Evolutionary conservation across 2,113 vertebrate genomes (phyloP).

Genomic region (Osmerus mordax): DNA sequence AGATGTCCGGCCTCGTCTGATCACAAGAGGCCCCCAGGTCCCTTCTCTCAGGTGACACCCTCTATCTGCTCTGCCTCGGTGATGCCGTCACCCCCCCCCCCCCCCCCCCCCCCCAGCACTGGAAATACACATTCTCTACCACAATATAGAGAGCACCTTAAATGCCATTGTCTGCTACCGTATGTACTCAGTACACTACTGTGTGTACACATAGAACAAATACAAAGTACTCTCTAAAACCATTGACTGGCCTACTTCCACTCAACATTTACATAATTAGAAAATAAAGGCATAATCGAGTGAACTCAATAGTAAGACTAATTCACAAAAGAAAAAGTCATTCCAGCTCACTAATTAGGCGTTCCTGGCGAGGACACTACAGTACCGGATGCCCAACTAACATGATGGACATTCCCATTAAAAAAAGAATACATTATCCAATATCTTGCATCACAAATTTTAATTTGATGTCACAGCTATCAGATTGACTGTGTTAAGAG

Average conservation of each 20-base stretch:
- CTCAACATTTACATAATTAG: conserved; percentile 5
- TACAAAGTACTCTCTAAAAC: background rate
- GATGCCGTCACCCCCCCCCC: conserved; percentile 42
- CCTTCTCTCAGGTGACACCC: conserved; percentile 64
- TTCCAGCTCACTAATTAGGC: conserved; percentile 52
- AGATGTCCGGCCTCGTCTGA: conserved; percentile 69
- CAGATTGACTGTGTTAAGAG: conserved; percentile 48
- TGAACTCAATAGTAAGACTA: conserved; percentile 23
- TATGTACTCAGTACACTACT: background rate
- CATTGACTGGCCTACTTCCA: conserved; percentile 9
- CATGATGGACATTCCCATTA: conserved; percentile 68
- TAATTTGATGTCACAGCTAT: conserved; percentile 51
- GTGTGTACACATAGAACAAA: background rate
- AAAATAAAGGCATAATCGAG: conserved; percentile 11
- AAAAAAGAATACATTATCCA: conserved; percentile 52
- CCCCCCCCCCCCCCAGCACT: background rate
- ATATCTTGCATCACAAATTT: conserved; percentile 51
- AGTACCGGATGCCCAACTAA: conserved; percentile 42
- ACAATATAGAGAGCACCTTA: too few species aligned
- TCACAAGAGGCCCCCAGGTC: conserved; percentile 61
- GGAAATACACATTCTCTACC: too few species aligned
- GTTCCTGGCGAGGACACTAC: conserved; percentile 38
- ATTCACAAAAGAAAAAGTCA: conserved; percentile 28
- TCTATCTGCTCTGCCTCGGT: conserved; percentile 52
- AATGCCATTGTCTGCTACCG: background rate